Base-by-base conservation (phyloP, 2,797 vertebrate species). In the Eupleurogrammus muticus region DNA sequence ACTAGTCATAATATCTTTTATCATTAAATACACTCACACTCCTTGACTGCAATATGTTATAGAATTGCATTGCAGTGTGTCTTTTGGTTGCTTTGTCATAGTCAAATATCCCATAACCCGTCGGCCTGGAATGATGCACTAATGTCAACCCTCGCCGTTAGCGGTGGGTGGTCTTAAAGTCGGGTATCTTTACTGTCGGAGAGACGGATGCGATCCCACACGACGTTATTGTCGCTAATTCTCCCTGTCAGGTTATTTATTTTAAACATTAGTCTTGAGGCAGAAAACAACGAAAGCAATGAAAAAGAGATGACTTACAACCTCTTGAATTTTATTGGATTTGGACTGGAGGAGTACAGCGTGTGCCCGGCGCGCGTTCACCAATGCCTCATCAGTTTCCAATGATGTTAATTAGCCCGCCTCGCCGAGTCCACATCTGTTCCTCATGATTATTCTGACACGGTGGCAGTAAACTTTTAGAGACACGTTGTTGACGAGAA, bases 351-450 rank as follows among this genome's bases (percentile, higher is more conserved):
- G 1, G 13, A 56, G 46, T 6, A 60, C 35, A 28, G 12, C 3
- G 44, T 21, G 59, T 21, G 16, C 24, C 42, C 10, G n/a, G 35
- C 47, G 21, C 12, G 57, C 14, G 34, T 24, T 56, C 34, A 58
- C 3, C 5, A 2, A 66, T 11, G 50, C 19, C 17, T 10, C 34
- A 20, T 70, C n/a, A 36, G 52, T 60, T 79, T 54, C 48, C 55
- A 52, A 28, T 49, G 59, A 55, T 12, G 36, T 13, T 23, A 65
- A 62, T 51, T 32, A 66, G 40, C 12, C 51, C 20, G 16, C 42
- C 6, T 54, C 14, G 2, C 24, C 55, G 52, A 67, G 16, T 73
- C 70, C 51, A 69, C 73, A 81, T 72, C 66, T 81, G 78, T 51
- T 12, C 10, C 19, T 70, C 51, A 46, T 42, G 50, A 61, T 53